phyloP scores from a whole-genome alignment of 2,888 invertebrate genomes.

The Catocala sponsa region DNA sequence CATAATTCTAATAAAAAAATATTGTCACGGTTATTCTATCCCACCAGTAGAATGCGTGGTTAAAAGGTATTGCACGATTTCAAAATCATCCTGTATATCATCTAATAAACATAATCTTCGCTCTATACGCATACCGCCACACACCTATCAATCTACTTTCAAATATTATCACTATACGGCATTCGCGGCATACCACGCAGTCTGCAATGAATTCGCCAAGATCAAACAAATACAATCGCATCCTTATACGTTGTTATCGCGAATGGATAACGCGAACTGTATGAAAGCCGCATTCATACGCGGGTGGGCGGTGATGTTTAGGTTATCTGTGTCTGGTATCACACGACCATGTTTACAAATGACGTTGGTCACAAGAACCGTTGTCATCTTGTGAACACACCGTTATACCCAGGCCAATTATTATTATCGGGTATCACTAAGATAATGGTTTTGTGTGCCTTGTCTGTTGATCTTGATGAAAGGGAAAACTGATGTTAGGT shows the following conservation, averaged over 20 bases:
- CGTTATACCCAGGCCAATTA: conserved; percentile 5
- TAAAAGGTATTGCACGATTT: too few species aligned
- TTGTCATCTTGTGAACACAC: conserved; percentile 13
- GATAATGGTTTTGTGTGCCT: conserved; percentile 1
- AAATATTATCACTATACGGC: background rate
- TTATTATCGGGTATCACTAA: conserved; percentile 10
- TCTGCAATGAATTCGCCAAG: background rate
- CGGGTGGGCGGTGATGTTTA: conserved; percentile 44
- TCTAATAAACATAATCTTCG: too few species aligned
- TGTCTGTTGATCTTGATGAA: conserved; percentile 5
- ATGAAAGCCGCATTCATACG: conserved; percentile 35
- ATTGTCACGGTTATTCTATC: too few species aligned
- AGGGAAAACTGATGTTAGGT: background rate
- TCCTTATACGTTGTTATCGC: conserved; percentile 13
- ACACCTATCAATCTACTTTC: too few species aligned
- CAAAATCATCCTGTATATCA: too few species aligned
- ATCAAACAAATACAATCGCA: background rate
- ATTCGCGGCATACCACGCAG: background rate
- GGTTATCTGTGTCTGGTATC: conserved; percentile 42
- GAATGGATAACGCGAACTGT: conserved; percentile 29
- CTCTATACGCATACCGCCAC: too few species aligned
- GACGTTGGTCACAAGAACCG: conserved; percentile 33
- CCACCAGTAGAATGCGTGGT: too few species aligned
- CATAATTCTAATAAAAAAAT: too few species aligned
- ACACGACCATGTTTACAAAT: conserved; percentile 33